phyloP scores from a whole-genome alignment of 2,797 vertebrate genomes.

The Bovichtus diacanthus region DNA sequence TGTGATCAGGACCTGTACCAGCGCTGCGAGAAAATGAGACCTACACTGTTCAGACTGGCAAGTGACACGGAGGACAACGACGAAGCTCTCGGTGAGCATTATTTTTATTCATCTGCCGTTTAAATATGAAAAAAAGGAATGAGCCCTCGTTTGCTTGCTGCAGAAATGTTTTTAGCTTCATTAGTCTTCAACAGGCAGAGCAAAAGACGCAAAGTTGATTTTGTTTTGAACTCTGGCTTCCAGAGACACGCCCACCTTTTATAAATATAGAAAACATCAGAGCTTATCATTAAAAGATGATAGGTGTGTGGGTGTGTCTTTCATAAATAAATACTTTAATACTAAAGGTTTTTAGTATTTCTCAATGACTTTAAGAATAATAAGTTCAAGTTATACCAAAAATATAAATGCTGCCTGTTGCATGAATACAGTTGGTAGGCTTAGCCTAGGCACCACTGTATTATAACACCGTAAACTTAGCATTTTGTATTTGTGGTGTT shows the following conservation, averaged over 20 bases:
- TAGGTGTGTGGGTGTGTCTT: too few species aligned
- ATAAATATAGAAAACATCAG: not conserved
- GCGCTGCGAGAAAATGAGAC: conserved; percentile 90
- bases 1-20: conserved; percentile 78
- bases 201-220: not conserved
- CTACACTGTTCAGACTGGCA: conserved; percentile 95
- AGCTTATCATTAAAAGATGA: not conserved
- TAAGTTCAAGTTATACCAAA: too few species aligned
- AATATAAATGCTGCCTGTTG: too few species aligned
- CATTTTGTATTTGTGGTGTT: too few species aligned
- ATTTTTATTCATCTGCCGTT: not conserved
- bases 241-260: not conserved
- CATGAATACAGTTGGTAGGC: too few species aligned
- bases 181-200: not conserved
- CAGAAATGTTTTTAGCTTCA: not conserved
- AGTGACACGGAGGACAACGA: conserved; percentile 99
- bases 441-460: too few species aligned
- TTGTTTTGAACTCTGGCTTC: too few species aligned
- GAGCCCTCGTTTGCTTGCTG: not conserved
- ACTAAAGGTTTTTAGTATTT: too few species aligned
- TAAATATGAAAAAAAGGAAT: not conserved
- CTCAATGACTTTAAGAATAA: too few species aligned
- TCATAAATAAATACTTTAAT: too few species aligned
- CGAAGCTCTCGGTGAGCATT: conserved; percentile 92
- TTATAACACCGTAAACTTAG: too few species aligned